Evolutionary conservation across 2,888 invertebrate species (phyloP).

Genomic region (Clostera curtula): DNA sequence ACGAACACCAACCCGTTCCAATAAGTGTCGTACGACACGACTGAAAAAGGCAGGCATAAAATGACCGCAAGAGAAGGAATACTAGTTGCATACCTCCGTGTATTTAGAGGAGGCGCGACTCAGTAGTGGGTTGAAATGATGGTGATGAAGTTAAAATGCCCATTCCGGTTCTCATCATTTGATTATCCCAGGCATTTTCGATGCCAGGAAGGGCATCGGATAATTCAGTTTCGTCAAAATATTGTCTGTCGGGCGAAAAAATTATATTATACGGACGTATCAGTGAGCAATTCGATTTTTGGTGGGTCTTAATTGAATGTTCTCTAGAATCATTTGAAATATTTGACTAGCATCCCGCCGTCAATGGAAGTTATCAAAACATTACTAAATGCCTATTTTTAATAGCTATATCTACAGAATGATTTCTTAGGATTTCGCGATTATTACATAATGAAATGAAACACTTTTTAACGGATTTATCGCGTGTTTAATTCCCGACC

Average conservation of each 20-base stretch:
- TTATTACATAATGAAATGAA: too few relatives aligned
- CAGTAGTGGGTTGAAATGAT: too few relatives aligned
- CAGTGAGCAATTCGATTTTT: conserved; percentile 18
- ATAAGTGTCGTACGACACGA: too few relatives aligned
- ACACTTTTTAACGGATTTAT: too few relatives aligned
- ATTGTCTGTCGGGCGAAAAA: conserved; percentile 40
- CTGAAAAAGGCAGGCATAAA: conserved; percentile 14
- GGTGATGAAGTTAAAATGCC: conserved; percentile 33
- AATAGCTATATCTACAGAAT: too few relatives aligned
- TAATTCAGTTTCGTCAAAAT: conserved; percentile 56
- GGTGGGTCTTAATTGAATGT: conserved; percentile 7
- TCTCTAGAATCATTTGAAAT: background rate
- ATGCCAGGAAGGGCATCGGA: conserved; percentile 40
- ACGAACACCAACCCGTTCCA: too few relatives aligned
- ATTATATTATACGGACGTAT: conserved; percentile 34
- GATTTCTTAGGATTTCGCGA: too few relatives aligned
- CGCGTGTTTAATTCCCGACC: too few relatives aligned
- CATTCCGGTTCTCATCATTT: conserved; percentile 44
- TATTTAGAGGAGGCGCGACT: too few relatives aligned
- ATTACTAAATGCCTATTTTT: too few relatives aligned
- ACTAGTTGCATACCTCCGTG: too few relatives aligned
- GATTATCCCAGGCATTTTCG: conserved; percentile 39
- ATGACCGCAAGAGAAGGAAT: conserved; percentile 9
- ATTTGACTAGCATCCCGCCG: background rate
- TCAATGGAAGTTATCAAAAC: too few relatives aligned